phyloP scores from a whole-genome alignment of 2,113 vertebrate genomes.

The Coptodon rendalli region DNA sequence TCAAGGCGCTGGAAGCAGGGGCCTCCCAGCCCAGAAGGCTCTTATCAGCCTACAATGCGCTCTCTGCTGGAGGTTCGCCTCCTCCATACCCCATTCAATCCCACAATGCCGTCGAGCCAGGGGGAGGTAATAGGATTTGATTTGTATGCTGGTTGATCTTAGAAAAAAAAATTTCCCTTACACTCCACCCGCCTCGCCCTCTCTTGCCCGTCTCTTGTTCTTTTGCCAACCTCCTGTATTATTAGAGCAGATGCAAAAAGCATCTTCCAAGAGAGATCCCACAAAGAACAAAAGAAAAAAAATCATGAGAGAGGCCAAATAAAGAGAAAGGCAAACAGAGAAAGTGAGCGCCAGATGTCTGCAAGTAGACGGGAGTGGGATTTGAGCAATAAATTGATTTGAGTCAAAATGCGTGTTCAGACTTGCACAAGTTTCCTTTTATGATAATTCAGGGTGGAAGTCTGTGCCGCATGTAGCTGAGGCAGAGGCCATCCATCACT shows the following conservation, averaged over 20 bases:
- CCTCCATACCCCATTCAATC: conserved; percentile 64
- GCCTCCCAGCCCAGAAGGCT: conserved; percentile 53
- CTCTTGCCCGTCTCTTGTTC: conserved; percentile 17
- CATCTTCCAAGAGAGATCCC: conserved; percentile 27
- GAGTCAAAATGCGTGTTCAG: conserved; percentile 38
- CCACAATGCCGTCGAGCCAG: conserved; percentile 62
- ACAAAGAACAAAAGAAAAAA: conserved; percentile 2
- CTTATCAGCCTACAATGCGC: conserved; percentile 70
- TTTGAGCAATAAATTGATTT: conserved; percentile 28
- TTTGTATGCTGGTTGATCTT: conserved; percentile 70
- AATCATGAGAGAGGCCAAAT: not conserved
- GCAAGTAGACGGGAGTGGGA: conserved; percentile 14
- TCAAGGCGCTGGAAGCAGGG: conserved; percentile 45
- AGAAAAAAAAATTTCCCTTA: conserved; percentile 39
- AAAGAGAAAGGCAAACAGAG: conserved; percentile 17
- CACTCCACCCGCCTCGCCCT: conserved; percentile 23
- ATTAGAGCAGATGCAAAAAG: conserved; percentile 52
- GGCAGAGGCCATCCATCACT: conserved; percentile 34
- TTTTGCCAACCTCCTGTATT: conserved; percentile 45
- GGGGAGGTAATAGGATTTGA: conserved; percentile 76
- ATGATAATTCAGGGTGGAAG: conserved; percentile 32
- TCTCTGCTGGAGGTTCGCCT: conserved; percentile 71
- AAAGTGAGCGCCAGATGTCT: conserved; percentile 7
- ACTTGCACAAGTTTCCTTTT: conserved; percentile 33
- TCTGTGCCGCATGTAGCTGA: not conserved